phyloP scores from a whole-genome alignment of 1,140 invertebrate species.

The Drosophila pseudoobscura region DNA sequence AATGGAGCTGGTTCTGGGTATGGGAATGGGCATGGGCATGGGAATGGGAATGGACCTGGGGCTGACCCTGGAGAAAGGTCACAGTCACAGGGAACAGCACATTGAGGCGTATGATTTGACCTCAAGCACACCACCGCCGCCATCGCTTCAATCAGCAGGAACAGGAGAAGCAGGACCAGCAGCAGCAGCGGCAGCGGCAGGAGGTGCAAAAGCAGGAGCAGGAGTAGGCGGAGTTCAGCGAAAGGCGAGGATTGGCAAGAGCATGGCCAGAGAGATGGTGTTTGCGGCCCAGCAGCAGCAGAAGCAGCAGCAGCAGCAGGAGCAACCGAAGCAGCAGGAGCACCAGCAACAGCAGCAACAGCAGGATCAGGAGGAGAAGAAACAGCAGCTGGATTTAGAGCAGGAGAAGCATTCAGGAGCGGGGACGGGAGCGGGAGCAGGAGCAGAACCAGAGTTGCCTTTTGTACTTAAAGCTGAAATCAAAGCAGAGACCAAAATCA shows the following conservation, averaged over 20 bases:
- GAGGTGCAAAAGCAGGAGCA: constrained; percentile 68
- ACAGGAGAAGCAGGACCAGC: constrained; percentile 86
- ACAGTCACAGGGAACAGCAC: constrained; percentile 10
- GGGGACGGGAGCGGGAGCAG: constrained; percentile 24
- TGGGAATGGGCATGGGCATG: constrained; percentile 8
- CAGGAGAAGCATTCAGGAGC: constrained; percentile 17
- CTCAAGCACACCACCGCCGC: constrained; percentile 51
- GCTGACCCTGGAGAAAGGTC: constrained; percentile 1
- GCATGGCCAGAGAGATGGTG: constrained; percentile 86
- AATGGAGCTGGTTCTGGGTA: constrained; percentile 19
- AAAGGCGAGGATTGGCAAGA: constrained; percentile 88
- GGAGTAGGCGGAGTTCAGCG: constrained; percentile 59
- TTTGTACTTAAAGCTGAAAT: constrained; percentile 82
- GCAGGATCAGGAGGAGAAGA: constrained; percentile 31
- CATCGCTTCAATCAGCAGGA: constrained; percentile 2
- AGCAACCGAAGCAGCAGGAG: constrained; percentile 10
- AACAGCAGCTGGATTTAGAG: constrained; percentile 19
- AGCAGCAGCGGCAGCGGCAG: constrained; percentile 84
- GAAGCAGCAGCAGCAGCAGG: constrained; percentile 10
- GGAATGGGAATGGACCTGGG: constrained; percentile 13
- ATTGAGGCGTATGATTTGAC: constrained; percentile 76
- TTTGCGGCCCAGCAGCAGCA: constrained; percentile 64
- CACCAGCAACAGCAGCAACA: constrained; percentile 21
- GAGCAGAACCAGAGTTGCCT: constrained; percentile 58
- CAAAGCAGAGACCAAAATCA: constrained; percentile 83